Percentiles rank a stretch among this genome's conserved stretches.
phyloP scores from a whole-genome alignment of 2,113 vertebrate species.

The Bos javanicus region DNA sequence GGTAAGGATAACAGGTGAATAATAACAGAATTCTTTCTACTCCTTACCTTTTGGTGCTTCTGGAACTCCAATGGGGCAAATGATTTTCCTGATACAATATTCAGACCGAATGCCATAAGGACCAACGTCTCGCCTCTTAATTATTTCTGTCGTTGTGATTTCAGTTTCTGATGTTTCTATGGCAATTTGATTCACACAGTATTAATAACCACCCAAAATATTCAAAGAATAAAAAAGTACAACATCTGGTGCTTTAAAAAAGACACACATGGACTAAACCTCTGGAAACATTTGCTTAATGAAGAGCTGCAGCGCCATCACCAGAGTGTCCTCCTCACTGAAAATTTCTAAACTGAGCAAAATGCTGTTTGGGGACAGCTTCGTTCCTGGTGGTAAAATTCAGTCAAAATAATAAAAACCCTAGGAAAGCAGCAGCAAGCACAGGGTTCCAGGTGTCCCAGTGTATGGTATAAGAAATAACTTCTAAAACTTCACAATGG shows the following conservation, averaged over 20 bases:
- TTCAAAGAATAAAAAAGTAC: not conserved
- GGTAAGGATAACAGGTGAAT: not conserved
- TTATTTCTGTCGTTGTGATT: slow-evolving; percentile 99
- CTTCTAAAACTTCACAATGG: not conserved
- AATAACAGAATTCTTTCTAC: not conserved
- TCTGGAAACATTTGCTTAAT: not conserved
- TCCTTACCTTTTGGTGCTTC: slow-evolving; percentile 95
- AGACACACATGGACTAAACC: not conserved
- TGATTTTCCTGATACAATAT: slow-evolving; percentile 98
- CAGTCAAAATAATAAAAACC: not conserved
- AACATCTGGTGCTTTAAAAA: not conserved
- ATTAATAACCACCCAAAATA: slow-evolving; percentile 49
- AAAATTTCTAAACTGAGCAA: not conserved
- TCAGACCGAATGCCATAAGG: slow-evolving; percentile 97
- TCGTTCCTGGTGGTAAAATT: not conserved
- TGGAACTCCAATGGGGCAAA: slow-evolving; percentile 97
- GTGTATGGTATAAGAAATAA: not conserved
- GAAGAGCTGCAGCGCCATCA: not conserved
- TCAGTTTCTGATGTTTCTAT: slow-evolving; percentile 97
- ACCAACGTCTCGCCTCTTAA: slow-evolving; percentile 96
- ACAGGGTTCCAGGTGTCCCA: not conserved
- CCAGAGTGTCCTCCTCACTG: not conserved
- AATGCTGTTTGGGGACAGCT: not conserved
- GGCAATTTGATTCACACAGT: slow-evolving; percentile 69
- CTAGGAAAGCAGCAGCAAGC: not conserved